Percentiles rank a stretch among this genome's conserved stretches.
Evolutionary conservation across 1,140 invertebrate genomes (phyloP).

Genomic region (Mya arenaria): DNA sequence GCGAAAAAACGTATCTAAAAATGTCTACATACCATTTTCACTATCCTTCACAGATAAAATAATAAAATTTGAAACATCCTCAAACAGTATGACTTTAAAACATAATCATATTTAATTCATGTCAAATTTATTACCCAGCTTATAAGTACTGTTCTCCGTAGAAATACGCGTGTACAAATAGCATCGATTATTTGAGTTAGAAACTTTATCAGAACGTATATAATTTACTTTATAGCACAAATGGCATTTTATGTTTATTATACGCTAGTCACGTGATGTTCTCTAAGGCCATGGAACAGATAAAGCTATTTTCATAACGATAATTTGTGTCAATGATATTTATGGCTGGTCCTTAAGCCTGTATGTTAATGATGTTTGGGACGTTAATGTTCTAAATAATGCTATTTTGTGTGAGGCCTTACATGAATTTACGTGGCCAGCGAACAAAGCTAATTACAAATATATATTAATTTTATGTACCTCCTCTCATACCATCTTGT

Average conservation of each 20-base stretch:
- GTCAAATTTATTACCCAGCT: neutral
- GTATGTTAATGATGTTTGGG: too few relatives aligned
- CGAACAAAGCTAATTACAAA: too few relatives aligned
- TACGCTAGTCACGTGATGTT: conserved; percentile 29
- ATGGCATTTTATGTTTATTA: conserved; percentile 60
- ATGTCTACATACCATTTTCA: too few relatives aligned
- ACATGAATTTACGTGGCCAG: too few relatives aligned
- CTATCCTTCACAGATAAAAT: too few relatives aligned
- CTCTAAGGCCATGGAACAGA: conserved; percentile 35
- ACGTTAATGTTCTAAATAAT: too few relatives aligned
- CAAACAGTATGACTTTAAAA: too few relatives aligned
- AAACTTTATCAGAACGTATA: conserved; percentile 54
- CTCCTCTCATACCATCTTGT: too few relatives aligned
- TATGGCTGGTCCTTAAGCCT: neutral
- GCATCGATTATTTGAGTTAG: conserved; percentile 40
- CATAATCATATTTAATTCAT: neutral
- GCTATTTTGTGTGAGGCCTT: too few relatives aligned
- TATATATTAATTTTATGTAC: too few relatives aligned
- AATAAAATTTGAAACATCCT: too few relatives aligned
- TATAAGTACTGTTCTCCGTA: neutral
- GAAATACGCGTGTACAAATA: conserved; percentile 37
- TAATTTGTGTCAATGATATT: conserved; percentile 41
- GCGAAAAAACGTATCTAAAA: too few relatives aligned
- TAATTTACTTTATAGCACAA: conserved; percentile 59
- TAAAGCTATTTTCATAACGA: conserved; percentile 55